A percentile compares a stretch with the other conserved stretches of the same genome.
phyloP scores from a whole-genome alignment of 2,797 vertebrate genomes.

The Lithobates sylvaticus region DNA sequence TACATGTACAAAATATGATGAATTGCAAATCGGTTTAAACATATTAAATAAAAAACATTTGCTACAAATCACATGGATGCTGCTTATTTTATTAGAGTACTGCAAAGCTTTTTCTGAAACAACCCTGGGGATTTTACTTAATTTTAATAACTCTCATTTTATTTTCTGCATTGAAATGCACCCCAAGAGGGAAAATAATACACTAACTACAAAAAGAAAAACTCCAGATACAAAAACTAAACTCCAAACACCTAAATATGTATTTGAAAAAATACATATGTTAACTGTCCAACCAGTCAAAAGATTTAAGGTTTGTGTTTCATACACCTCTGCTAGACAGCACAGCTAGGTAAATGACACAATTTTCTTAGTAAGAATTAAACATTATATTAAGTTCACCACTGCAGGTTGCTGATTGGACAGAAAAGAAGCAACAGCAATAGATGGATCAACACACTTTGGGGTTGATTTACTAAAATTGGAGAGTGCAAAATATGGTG shows the following conservation, averaged over 20 bases:
- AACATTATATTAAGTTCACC: too few species aligned
- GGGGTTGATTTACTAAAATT: too few species aligned
- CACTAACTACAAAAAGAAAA: neutral
- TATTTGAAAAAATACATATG: too few species aligned
- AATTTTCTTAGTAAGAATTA: neutral
- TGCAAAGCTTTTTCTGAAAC: neutral
- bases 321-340: neutral
- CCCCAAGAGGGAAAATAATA: neutral
- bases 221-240: too few species aligned
- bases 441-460: too few species aligned
- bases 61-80: neutral
- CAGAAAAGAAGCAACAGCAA: too few species aligned
- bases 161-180: neutral
- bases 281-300: neutral
- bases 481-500: too few species aligned
- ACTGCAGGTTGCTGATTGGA: too few species aligned
- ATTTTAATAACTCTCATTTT: neutral
- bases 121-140: neutral
- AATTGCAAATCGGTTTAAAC: constrained; percentile 7
- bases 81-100: neutral
- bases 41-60: neutral
- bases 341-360: neutral
- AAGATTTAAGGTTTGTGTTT: neutral
- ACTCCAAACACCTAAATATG: too few species aligned
- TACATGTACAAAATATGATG: neutral